Base-by-base conservation (phyloP, 2,888 invertebrate species). In the Stegophylla sp. region DNA sequence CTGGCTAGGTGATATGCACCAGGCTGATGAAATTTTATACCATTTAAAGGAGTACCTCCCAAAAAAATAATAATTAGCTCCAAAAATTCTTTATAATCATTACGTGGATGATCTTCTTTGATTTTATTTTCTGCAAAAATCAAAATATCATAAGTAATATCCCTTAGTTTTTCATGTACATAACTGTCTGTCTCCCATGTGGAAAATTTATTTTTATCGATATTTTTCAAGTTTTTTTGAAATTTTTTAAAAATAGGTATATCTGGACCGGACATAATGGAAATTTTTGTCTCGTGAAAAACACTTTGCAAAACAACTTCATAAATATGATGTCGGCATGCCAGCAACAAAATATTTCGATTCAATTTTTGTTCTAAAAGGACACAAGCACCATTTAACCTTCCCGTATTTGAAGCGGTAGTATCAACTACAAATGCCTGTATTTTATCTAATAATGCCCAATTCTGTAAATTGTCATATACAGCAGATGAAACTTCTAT, bases 1-100 rank as follows among this genome's bases (percentile, higher is more conserved):
- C 84, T 71, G 9, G 85, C 84, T 75, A 84, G 84, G 28, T 84
- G 84, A 61, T 84, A 81, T 45, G 84, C 84, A 45, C 84, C 85
- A 79, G 83, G 73, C 43, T 71, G 56, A 66, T 81, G 76, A 83
- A 84, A 84, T 72, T 82, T 82, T 5, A 83, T 81, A 61, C 43
- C 56, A 51, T 67, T 71, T 61, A 45, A 41, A 28, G 69, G 13
- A 15, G 12, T 53, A 20, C 53, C 34, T 41, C 69, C 64, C 20
- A 79, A 26, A 34, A 71, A 79, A 28, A 79, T 34, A 34, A 34
- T 34, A 7, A 34, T 34, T 5, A 48, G 48, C 48, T 48, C 48
- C 48, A 77, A 66, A 51, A 77, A 41, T n/a, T 77, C 56, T 51
- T 15, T 51, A 20, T 77, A 71, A 41, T 77, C 69, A 51, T 81